These are phyloP conservation scores for Parambassis ranga DNA, from an alignment of 2,797 vertebrate genomes.

Conservation along the genomic window DNA sequence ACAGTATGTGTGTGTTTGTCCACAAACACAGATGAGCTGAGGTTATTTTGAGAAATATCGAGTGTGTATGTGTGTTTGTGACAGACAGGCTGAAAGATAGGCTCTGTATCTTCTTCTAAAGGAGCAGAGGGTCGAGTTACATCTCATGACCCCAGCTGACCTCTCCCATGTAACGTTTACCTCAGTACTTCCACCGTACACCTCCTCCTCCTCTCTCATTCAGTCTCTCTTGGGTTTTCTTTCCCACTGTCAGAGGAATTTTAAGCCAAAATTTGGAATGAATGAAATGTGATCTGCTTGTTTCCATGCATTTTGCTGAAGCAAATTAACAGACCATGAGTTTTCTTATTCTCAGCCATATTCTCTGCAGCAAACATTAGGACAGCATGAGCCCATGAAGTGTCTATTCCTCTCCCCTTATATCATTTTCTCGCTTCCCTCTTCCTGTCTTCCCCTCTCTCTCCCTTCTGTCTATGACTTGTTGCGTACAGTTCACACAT, in stretches of 20 bases:
- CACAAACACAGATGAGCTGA: slow-evolving; percentile 51
- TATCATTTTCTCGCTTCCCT: slow-evolving; percentile 40
- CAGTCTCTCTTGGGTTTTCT: background rate
- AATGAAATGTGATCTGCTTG: slow-evolving; percentile 17
- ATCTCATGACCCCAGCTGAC: slow-evolving; percentile 15
- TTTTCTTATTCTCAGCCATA: background rate
- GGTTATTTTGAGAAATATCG: slow-evolving; percentile 47
- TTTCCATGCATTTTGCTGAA: slow-evolving; percentile 12
- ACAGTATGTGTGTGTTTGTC: slow-evolving; percentile 33
- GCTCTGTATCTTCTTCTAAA: slow-evolving; percentile 6
- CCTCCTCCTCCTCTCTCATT: background rate
- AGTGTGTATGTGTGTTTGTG: slow-evolving; percentile 1
- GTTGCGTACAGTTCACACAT: slow-evolving; percentile 27
- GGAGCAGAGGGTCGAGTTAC: slow-evolving; percentile 26
- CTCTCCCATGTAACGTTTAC: slow-evolving; percentile 6
- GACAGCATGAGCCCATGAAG: background rate
- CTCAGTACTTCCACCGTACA: background rate
- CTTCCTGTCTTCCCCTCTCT: background rate
- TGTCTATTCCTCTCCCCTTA: slow-evolving; percentile 8
- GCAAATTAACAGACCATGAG: background rate
- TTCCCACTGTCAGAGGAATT: slow-evolving; percentile 4
- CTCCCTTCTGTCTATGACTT: slow-evolving; percentile 23
- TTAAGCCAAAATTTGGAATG: background rate
- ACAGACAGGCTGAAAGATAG: slow-evolving; percentile 2
- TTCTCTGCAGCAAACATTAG: background rate